Base-by-base conservation (phyloP, 1,140 invertebrate genomes). In the Drosophila mojavensis region DNA sequence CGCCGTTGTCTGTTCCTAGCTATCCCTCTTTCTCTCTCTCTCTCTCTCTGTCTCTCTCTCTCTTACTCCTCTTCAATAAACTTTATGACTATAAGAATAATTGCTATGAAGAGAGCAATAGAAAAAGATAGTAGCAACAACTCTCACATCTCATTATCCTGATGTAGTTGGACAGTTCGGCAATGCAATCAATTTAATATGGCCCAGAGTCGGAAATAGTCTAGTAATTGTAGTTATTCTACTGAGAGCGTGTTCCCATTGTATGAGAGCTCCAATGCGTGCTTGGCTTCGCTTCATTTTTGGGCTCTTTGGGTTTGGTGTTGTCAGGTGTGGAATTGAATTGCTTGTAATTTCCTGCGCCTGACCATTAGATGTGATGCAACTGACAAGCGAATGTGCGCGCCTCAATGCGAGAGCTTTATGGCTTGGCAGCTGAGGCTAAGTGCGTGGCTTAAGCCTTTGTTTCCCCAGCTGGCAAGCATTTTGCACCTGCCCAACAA, bases 321-420 rank as follows among this genome's bases (percentile, higher is more conserved):
- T 48, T 63, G 66, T 56, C 60, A 75, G 69, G 60, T 65, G 33
- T 66, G 80, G 76, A 83, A 83, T 88, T 83, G 79, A 89, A 89
- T 89, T 88, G 84, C 73, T 68, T 82, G 82, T 61, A 81, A 86
- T 86, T 86, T 86, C 76, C 84, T 70, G 33, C 67, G 15, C 55
- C 15, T 36, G 72, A 69, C 63, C 78, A 66, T 77, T 63, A 83
- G 83, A 86, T 86, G 82, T 72, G 83, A 89, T 83, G 79, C 79
- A 77, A 83, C 71, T 78, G 83, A 86, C 79, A 86, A 80, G 73
- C 73, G 53, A 60, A 39, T 36, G 67, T 33, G 33, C 33, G 28
- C 36, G 36, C 15, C 10, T 56, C 15, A n/a, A n/a, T 48, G 73
- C 68, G 50, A 63, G 43, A 36, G 56, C 39, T 69, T 75, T 78